Evolutionary conservation across 2,797 vertebrate genomes (phyloP), one percentile per base, ranked within the genome.

Genomic region (Microcaecilia unicolor): DNA sequence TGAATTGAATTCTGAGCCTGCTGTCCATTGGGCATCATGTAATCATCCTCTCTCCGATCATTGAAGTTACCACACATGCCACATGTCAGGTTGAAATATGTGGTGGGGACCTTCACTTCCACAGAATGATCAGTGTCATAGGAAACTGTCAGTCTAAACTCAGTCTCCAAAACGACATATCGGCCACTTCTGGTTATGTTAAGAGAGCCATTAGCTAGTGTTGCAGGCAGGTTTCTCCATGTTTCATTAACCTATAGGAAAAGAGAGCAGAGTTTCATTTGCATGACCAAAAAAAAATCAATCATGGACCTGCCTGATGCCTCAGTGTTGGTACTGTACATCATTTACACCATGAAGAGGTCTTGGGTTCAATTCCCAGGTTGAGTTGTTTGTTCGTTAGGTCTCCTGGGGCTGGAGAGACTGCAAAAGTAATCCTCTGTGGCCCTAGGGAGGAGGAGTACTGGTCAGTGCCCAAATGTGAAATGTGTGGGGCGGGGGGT

Each of bases 1-100:
- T 44, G 47, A 12, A 54, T 51, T 2, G 43, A 16, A 7, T 56
- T 28, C 11, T 28, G 18, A 16, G 69, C 55, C 21, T 25, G 31
- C 20, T 58, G 51, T 6, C 61, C 65, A 24, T 72, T 52, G 1
- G 61, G 50, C 38, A 40, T 61, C 16, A 7, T 48, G 42, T 67
- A 58, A 43, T 87, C 82, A 26, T 87, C 82, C 10, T 31, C 43
- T 21, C 5, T 44, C 14, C 44, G 9, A 13, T 58, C 36, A 55
- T 86, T 86, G 10, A 80, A 86, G 56, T 86, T 87, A 15, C 85
- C 83, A 35, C 84, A 87, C 41, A 86, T 49, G 37, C 86, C 85
- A 16, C 84, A 87, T 9, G 79, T 63, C 31, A 73, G 51, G 34
- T 69, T 28, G 1, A 70, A 74, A 48, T 79, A 85, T 3, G 17